Conservation (phyloP, 1,140 invertebrate species). For the Drosophila ogumai region DNA sequence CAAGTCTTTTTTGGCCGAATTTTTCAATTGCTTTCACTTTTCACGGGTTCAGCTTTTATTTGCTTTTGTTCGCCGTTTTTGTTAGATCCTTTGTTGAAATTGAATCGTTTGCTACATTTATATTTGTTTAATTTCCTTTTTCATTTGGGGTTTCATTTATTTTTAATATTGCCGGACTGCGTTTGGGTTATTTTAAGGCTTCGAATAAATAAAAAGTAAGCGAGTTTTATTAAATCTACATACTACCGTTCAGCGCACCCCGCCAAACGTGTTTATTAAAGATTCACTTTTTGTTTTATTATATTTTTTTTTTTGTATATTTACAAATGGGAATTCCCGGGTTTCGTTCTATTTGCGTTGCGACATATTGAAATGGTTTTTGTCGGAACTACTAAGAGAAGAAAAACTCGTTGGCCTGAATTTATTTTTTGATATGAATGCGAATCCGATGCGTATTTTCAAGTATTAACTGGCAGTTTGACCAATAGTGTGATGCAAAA, state of each 20-base stretch:
- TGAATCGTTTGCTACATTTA: conserved; percentile 29
- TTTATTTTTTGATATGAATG: not conserved
- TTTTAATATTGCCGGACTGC: conserved; percentile 4
- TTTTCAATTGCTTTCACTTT: conserved; percentile 36
- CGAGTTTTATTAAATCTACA: conserved; percentile 1
- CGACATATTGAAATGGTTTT: conserved; percentile 7
- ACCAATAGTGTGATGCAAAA: not conserved
- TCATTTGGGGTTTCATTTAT: conserved; percentile 28
- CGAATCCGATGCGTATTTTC: conserved; percentile 1
- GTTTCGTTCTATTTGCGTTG: conserved; percentile 1
- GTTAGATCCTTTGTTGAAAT: conserved; percentile 27
- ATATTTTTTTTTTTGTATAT: conserved; percentile 1
- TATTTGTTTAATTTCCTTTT: conserved; percentile 19
- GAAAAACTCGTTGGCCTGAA: conserved; percentile 11
- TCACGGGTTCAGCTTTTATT: conserved; percentile 18
- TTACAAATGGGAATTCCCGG: conserved; percentile 7
- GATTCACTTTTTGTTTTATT: not conserved
- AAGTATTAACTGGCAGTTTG: not conserved
- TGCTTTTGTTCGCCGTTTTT: conserved; percentile 29
- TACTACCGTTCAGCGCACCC: not conserved
- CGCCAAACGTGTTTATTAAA: conserved; percentile 10
- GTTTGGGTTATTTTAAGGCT: conserved; percentile 18
- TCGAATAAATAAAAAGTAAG: conserved; percentile 1
- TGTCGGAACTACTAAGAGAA: not conserved
- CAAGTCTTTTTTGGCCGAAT: conserved; percentile 10